Evolutionary conservation across 2,113 vertebrate species (phyloP).

Genomic region (Drymodes brunneopygia): DNA sequence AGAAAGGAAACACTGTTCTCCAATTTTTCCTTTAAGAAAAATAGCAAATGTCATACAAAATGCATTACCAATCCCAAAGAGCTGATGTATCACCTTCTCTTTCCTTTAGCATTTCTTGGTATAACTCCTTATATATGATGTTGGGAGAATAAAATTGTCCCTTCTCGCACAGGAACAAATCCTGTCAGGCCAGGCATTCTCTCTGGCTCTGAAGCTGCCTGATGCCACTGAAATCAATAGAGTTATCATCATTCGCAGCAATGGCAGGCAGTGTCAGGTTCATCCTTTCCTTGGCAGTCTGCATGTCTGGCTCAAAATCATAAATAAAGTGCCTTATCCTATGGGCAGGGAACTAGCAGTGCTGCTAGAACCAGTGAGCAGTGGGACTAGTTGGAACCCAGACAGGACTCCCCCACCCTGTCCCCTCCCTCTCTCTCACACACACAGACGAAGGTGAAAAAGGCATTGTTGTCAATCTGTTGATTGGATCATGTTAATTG

Average conservation of each 20-base stretch:
- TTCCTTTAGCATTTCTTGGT: background rate
- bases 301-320: background rate
- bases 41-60: background rate
- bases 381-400: background rate
- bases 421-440: accelerated
- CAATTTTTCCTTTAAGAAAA: background rate
- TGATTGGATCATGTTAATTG: background rate
- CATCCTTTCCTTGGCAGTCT: background rate
- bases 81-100: background rate
- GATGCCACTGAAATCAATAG: background rate
- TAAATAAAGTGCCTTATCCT: background rate
- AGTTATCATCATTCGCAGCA: background rate
- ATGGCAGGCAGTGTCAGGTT: background rate
- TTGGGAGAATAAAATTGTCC: background rate
- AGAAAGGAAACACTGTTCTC: background rate
- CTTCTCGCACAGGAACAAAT: background rate
- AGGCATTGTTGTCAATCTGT: background rate
- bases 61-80: background rate
- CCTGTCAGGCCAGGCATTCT: background rate
- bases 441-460: background rate
- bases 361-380: background rate
- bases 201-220: background rate
- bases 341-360: background rate
- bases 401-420: accelerated
- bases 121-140: background rate